Evolutionary conservation across 2,888 invertebrate species (phyloP).

Genomic region (Orthosia gothica): DNA sequence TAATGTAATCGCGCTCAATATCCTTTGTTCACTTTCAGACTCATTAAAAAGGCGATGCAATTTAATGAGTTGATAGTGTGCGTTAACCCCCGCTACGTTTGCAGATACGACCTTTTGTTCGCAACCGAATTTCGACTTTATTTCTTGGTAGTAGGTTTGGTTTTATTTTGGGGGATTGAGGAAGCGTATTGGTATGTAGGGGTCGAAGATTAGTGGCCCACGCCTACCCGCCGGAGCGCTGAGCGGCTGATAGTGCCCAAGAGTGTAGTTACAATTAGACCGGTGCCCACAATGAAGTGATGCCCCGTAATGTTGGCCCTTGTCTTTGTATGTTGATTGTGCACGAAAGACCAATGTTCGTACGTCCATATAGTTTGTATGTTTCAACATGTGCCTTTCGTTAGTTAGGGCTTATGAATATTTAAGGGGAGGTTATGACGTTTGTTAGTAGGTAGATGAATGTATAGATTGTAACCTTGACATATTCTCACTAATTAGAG

Average conservation of each 20-base stretch:
- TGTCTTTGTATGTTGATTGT: conserved; percentile 91
- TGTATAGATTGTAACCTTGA: conserved; percentile 15
- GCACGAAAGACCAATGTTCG: conserved; percentile 79
- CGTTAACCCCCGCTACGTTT: conserved; percentile 91
- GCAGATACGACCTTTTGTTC: conserved; percentile 80
- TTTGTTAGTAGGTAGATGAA: conserved; percentile 5
- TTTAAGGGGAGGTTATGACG: conserved; percentile 48
- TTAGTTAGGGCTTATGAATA: conserved; percentile 64
- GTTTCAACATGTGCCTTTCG: conserved; percentile 47
- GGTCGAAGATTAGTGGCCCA: conserved; percentile 91
- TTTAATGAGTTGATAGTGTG: conserved; percentile 92
- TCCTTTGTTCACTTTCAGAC: conserved; percentile 92
- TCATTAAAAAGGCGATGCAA: conserved; percentile 92
- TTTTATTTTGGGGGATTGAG: conserved; percentile 68
- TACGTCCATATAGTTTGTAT: conserved; percentile 38
- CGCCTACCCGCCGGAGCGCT: conserved; percentile 90
- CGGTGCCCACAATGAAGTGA: conserved; percentile 91
- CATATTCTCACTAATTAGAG: background rate
- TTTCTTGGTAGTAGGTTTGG: conserved; percentile 67
- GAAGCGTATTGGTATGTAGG: conserved; percentile 88
- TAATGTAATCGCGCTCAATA: conserved; percentile 91
- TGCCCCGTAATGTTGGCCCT: conserved; percentile 89
- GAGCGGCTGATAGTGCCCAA: conserved; percentile 90
- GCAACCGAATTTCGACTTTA: conserved; percentile 74
- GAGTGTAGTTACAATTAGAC: conserved; percentile 92